phyloP scores from a whole-genome alignment of 2,888 invertebrate species.

The Polymixis lichenea region DNA sequence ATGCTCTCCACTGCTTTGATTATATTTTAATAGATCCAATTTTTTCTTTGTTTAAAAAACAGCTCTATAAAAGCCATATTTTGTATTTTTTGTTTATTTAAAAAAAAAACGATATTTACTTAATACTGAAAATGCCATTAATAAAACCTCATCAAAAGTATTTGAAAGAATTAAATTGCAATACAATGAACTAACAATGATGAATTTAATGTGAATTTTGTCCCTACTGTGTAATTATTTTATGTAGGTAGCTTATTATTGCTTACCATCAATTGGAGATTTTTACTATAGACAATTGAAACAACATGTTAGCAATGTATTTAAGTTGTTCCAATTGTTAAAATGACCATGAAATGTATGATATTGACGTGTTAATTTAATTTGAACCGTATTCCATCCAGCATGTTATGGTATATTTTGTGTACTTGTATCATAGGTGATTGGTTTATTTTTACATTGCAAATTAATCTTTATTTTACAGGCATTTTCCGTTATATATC shows the following conservation, averaged over 20 bases:
- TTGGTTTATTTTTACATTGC: slow-evolving; percentile 68
- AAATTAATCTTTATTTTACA: slow-evolving; percentile 77
- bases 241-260: slow-evolving; percentile 42
- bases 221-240: slow-evolving; percentile 33
- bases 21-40: background rate
- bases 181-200: background rate
- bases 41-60: background rate
- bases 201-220: slow-evolving; percentile 8
- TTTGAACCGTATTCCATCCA: slow-evolving; percentile 34
- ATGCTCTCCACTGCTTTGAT: slow-evolving; percentile 30
- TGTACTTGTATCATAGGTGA: slow-evolving; percentile 65
- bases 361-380: slow-evolving; percentile 32
- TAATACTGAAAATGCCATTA: slow-evolving; percentile 41
- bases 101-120: background rate
- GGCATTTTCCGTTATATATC: slow-evolving; percentile 70
- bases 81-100: background rate
- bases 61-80: background rate
- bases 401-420: slow-evolving; percentile 63
- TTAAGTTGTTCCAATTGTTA: slow-evolving; percentile 20
- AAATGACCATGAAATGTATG: slow-evolving; percentile 19
- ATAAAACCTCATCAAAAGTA: background rate
- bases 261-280: slow-evolving; percentile 18
- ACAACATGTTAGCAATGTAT: slow-evolving; percentile 17
- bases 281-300: slow-evolving; percentile 20
- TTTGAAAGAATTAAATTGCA: background rate